A percentile compares a stretch with the other conserved stretches of the same genome.
Conservation (phyloP, 1,140 invertebrate genomes). For the Lasioglossum albipes region DNA sequence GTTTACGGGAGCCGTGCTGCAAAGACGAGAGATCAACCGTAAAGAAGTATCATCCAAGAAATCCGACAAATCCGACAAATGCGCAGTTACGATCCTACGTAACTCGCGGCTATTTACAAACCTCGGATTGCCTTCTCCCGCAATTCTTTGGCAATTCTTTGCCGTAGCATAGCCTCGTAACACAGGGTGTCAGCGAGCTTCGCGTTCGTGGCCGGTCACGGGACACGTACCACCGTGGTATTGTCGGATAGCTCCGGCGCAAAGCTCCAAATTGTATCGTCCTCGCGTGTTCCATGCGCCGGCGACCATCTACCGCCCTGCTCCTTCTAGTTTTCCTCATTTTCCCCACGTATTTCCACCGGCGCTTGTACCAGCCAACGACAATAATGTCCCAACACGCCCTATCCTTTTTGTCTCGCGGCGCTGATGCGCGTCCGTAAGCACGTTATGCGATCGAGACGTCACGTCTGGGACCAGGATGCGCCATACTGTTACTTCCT, state of each 20-base stretch:
- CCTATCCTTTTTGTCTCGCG: conserved; percentile 53
- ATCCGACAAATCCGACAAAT: conserved; percentile 74
- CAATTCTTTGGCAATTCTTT: background rate
- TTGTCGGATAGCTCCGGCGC: conserved; percentile 74
- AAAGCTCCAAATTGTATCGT: conserved; percentile 75
- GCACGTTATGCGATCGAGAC: conserved; percentile 7
- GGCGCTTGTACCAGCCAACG: conserved; percentile 38
- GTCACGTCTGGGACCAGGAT: conserved; percentile 45
- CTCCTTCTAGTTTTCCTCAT: conserved; percentile 17
- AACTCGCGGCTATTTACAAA: conserved; percentile 38
- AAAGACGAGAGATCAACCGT: background rate
- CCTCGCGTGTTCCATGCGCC: conserved; percentile 64
- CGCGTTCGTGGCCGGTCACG: conserved; percentile 4
- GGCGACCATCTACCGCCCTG: conserved; percentile 16
- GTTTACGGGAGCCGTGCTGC: background rate
- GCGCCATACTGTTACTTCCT: conserved; percentile 21
- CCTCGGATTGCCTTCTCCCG: background rate
- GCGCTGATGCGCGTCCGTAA: conserved; percentile 38
- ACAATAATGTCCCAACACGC: conserved; percentile 65
- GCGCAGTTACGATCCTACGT: conserved; percentile 57
- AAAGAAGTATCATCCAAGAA: conserved; percentile 57
- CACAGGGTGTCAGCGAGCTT: conserved; percentile 4
- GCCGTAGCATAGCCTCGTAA: no score
- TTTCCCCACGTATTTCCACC: background rate
- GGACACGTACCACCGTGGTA: conserved; percentile 71